Evolutionary conservation across 1,140 invertebrate genomes (phyloP), one percentile per base, ranked within the genome.

Genomic region (Drosophila orosa): DNA sequence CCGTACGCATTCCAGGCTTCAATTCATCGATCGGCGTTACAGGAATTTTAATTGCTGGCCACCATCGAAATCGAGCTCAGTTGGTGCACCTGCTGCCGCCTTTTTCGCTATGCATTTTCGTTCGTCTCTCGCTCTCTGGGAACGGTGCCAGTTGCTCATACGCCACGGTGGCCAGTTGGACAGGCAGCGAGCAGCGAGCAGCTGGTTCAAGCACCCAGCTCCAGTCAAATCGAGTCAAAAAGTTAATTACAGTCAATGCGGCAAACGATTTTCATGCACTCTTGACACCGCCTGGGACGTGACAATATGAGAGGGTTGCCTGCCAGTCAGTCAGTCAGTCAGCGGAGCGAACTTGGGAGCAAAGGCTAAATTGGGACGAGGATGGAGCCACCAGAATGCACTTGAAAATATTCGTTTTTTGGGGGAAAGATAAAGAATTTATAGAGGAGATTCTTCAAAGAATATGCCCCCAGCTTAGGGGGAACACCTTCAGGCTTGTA

Each of bases 41-140:
- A 77, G 85, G 84, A 89, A 89, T 89, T 89, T 89, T 80, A 89
- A 89, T 89, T 89, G 84, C 85, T 24, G 19, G 59, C 71, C 31
- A 65, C 76, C 78, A 89, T 57, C 67, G 84, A 87, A 83, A 83
- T 74, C 63, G 58, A 78, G 56, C 61, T 63, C 68, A 78, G 66
- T 61, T 59, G 60, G 39, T 40, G 69, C 73, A 75, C 74, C 73
- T 77, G 74, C 74, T 56, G n/a, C 44, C 25, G 55, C 29, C 61
- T 29, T 27, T n/a, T 45, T 9, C 24, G 62, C 29, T 12, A 33
- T 33, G 29, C 48, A n/a, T 31, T 52, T 52, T 35, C 29, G 50
- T 52, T 31, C 22, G 39, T 48, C 19, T 47, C 24, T 15, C 42
- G 24, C 44, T 45, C 22, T 24, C 33, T 62, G 71, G 67, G 33